Base-by-base conservation (phyloP, 2,113 vertebrate species). In the Todiramphus chloris region DNA sequence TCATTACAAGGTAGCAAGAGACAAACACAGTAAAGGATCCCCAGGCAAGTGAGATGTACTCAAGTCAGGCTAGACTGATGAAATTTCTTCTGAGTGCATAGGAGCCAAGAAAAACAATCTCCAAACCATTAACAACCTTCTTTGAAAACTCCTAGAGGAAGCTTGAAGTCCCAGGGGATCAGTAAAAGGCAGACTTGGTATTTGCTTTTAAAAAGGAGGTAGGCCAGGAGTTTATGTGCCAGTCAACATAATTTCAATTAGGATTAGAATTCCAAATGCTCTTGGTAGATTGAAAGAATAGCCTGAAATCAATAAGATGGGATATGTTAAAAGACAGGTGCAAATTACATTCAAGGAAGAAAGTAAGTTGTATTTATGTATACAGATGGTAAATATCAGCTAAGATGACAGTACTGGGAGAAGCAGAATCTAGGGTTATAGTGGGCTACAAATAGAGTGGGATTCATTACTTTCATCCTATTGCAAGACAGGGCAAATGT, bases 161-260 rank as follows among this genome's bases (percentile, higher is more conserved):
- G 28, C 41, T 19, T 85, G 70, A 73, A 80, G 59, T 90, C 84
- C 55, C 78, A 59, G 37, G 7, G 41, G 78, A 59, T 94, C 41
- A 27, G 82, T 76, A 90, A 89, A 94, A 89, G 53, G 84, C 87
- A 93, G 70, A 85, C 35, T 53, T 80, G 13, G 27, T 84, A 83
- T 95, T 93, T 96, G 81, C 63, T 46, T 96, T 95, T 83, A 62
- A 50, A 95, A 87, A 83, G 59, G 67, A 87, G 74, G 35, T 91
- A 91, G 84, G 24, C 74, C 11, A 27, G 74, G 81, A 88, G 44
- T 89, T 90, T 59, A 75, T 67, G 59, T 91, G 75, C 87, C 81
- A 70, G 87, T 94, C 91, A 95, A 93, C 67, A 33, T 96, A 85
- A 87, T 96, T 96, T 95, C 84, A 95, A 35, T 96, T 95, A 91